A percentile compares a stretch with the other conserved stretches of the same genome.
Evolutionary conservation across 2,113 vertebrate genomes (phyloP).

Genomic region (Tragulus kanchil): DNA sequence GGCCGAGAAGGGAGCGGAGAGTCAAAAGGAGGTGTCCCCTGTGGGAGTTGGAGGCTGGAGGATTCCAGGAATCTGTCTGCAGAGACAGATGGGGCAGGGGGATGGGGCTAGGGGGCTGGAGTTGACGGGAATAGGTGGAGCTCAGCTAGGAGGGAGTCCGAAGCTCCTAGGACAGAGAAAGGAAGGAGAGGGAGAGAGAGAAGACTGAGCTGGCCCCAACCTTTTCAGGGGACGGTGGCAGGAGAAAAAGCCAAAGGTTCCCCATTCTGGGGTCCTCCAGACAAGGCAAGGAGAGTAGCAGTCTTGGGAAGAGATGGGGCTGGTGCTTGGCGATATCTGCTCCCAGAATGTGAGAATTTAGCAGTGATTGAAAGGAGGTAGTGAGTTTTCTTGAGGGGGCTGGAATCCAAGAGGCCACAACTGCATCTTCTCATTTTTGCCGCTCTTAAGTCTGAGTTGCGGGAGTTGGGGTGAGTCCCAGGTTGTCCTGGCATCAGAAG

Average conservation of each 20-base stretch:
- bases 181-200: background rate
- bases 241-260: background rate
- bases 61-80: background rate
- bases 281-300: background rate
- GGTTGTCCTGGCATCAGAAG: background rate
- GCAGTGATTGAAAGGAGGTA: background rate
- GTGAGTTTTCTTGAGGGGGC: rapidly evolving
- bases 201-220: background rate
- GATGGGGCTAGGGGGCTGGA: rapidly evolving
- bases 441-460: background rate
- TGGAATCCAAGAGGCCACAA: background rate
- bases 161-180: background rate
- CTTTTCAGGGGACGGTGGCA: rapidly evolving
- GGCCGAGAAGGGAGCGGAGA: background rate
- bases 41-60: background rate
- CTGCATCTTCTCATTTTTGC: background rate
- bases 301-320: background rate
- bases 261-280: background rate
- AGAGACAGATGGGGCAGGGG: background rate
- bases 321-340: background rate
- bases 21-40: background rate
- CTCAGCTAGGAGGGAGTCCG: background rate
- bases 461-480: background rate
- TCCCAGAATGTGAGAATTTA: background rate
- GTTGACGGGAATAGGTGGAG: background rate